Conservation (phyloP, 2,113 vertebrate species). For the Sclerurus mexicanus region DNA sequence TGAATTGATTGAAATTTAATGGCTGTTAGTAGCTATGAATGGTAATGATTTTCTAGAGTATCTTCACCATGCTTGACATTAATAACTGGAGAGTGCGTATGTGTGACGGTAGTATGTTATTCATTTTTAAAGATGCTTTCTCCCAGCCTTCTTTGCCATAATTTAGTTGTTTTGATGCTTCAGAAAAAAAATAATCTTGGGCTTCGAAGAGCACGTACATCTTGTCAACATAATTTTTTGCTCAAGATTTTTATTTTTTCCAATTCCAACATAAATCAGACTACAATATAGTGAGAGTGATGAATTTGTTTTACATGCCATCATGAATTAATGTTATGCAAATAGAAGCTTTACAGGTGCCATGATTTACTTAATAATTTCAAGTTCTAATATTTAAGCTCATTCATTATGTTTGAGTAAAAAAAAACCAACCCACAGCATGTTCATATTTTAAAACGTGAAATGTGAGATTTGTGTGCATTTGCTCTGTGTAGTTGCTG, state of each 20-base stretch:
- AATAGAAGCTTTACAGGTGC: slow-evolving; percentile 79
- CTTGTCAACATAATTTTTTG: slow-evolving; percentile 77
- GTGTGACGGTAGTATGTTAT: slow-evolving; percentile 39
- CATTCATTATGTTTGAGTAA: slow-evolving; percentile 73
- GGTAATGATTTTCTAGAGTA: slow-evolving; percentile 82
- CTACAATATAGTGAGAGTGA: slow-evolving; percentile 77
- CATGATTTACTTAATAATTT: slow-evolving; percentile 83
- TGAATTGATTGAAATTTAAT: slow-evolving; percentile 94
- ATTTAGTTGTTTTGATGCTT: slow-evolving; percentile 75
- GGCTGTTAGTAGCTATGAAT: slow-evolving; percentile 86
- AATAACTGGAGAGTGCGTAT: slow-evolving; percentile 73
- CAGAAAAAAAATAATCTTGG: slow-evolving; percentile 19
- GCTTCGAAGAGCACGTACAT: slow-evolving; percentile 56
- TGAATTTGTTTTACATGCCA: slow-evolving; percentile 81
- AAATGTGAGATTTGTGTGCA: slow-evolving; percentile 61
- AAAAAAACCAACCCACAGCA: neutral
- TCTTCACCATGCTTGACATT: slow-evolving; percentile 80
- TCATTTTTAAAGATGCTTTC: slow-evolving; percentile 67
- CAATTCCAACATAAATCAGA: slow-evolving; percentile 79
- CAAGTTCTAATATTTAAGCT: slow-evolving; percentile 79
- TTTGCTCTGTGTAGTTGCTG: slow-evolving; percentile 54
- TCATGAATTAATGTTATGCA: slow-evolving; percentile 82
- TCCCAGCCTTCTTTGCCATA: slow-evolving; percentile 62
- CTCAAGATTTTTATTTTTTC: slow-evolving; percentile 73
- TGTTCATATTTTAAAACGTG: slow-evolving; percentile 66